phyloP scores from a whole-genome alignment of 2,113 vertebrate genomes.

The Tupaia tana region DNA sequence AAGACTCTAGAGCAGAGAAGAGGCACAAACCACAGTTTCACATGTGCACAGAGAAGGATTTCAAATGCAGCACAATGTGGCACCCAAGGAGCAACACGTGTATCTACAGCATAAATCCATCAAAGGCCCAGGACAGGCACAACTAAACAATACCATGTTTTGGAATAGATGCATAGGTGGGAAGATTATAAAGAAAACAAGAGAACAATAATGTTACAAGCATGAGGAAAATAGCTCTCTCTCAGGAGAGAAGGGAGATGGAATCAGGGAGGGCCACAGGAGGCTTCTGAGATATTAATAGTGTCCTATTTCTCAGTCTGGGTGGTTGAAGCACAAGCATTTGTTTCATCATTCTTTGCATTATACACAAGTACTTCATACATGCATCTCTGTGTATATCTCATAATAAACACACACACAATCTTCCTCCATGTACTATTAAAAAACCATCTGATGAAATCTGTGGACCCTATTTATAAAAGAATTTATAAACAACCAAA shows the following conservation, averaged over 20 bases:
- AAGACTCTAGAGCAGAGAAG: background rate
- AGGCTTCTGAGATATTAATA: fast-evolving
- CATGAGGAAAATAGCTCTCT: background rate
- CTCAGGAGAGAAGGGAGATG: too few species aligned
- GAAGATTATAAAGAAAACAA: background rate
- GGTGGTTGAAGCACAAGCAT: fast-evolving
- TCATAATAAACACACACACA: background rate
- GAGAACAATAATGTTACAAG: background rate
- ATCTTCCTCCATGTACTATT: background rate
- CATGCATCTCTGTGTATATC: background rate
- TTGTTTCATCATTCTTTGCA: background rate
- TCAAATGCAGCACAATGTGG: fast-evolving
- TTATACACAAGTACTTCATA: background rate
- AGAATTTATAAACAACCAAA: background rate
- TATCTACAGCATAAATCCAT: background rate
- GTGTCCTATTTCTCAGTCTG: fast-evolving
- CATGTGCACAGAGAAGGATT: fast-evolving
- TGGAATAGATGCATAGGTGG: background rate
- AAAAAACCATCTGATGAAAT: background rate
- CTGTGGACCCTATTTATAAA: background rate
- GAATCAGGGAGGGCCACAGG: fast-evolving
- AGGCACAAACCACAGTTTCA: background rate
- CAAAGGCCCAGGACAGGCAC: background rate
- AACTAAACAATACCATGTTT: background rate
- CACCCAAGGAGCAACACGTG: background rate